These are phyloP conservation scores for Trichogramma evanescens DNA, from an alignment of 2,888 invertebrate genomes.

Conservation along the genomic window DNA sequence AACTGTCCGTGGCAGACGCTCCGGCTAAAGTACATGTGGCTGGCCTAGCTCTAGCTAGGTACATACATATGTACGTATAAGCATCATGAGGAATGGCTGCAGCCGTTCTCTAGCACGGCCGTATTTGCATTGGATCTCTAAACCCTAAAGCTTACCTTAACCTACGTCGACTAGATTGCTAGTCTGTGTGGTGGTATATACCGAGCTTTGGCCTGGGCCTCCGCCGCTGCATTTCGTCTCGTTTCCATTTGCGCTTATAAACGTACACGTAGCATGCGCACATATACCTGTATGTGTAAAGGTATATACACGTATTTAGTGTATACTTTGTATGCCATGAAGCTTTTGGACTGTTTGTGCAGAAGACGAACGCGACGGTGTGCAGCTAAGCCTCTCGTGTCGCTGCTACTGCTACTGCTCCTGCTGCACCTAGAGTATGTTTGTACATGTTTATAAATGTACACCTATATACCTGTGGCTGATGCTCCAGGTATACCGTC, in stretches of 20 bases:
- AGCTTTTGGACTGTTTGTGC: neutral
- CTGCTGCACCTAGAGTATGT: too few relatives aligned
- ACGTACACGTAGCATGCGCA: too few relatives aligned
- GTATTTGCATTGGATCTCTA: constrained; percentile 20
- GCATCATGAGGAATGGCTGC: neutral
- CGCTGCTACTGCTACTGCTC: too few relatives aligned
- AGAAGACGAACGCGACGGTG: neutral
- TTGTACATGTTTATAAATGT: too few relatives aligned
- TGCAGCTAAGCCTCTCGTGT: too few relatives aligned
- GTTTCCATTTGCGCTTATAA: constrained; percentile 10
- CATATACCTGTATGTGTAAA: too few relatives aligned
- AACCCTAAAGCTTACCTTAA: constrained; percentile 8
- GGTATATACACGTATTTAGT: too few relatives aligned
- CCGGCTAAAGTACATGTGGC: constrained; percentile 11
- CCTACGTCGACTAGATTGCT: too few relatives aligned
- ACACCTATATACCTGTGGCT: too few relatives aligned
- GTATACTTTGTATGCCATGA: constrained; percentile 12
- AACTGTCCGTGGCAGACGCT: constrained; percentile 15
- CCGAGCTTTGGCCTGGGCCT: neutral
- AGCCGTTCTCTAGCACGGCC: neutral
- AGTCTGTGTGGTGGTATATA: neutral
- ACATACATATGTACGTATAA: too few relatives aligned
- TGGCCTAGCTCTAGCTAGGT: neutral
- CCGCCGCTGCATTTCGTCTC: neutral
- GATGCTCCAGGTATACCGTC: too few relatives aligned